These are phyloP conservation scores for Theonella swinhoei DNA, from an alignment of 37 sponge, comb jelly and placozoan species.

Conservation along the genomic window DNA sequence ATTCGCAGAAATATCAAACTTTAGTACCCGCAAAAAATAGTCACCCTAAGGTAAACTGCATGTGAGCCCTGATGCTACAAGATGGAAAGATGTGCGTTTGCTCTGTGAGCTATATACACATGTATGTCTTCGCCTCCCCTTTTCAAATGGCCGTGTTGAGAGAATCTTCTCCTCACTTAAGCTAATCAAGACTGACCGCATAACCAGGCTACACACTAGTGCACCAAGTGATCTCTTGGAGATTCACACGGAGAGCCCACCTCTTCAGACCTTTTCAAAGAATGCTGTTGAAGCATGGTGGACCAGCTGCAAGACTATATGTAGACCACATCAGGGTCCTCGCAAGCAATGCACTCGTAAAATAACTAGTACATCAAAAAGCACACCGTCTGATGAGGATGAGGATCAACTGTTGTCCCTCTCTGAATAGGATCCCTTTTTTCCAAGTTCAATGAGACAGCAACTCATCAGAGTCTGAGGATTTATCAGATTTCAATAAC, in stretches of 20 bases:
- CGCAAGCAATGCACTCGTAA: no score
- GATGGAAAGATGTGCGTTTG: conserved; percentile 9
- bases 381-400: no score
- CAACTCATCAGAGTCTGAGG: no score
- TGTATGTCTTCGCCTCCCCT: conserved; percentile 54
- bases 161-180: conserved; percentile 55
- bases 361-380: no score
- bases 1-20: no score
- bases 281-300: conserved; percentile 54
- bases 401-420: no score
- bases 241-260: conserved; percentile 51
- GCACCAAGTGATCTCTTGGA: conserved; percentile 48
- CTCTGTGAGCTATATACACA: conserved; percentile 42
- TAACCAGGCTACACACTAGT: conserved; percentile 18
- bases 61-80: conserved; percentile 8
- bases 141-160: conserved; percentile 55
- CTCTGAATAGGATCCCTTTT: no score
- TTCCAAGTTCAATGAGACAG: no score
- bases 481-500: no score
- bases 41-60: no score
- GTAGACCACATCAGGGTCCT: conserved; percentile 50
- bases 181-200: conserved; percentile 40
- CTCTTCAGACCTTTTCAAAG: conserved; percentile 27
- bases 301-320: conserved; percentile 32
- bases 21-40: no score